A percentile compares a stretch with the other conserved stretches of the same genome.
phyloP scores from a whole-genome alignment of 2,797 vertebrate species.

The Steatocranus sp. region DNA sequence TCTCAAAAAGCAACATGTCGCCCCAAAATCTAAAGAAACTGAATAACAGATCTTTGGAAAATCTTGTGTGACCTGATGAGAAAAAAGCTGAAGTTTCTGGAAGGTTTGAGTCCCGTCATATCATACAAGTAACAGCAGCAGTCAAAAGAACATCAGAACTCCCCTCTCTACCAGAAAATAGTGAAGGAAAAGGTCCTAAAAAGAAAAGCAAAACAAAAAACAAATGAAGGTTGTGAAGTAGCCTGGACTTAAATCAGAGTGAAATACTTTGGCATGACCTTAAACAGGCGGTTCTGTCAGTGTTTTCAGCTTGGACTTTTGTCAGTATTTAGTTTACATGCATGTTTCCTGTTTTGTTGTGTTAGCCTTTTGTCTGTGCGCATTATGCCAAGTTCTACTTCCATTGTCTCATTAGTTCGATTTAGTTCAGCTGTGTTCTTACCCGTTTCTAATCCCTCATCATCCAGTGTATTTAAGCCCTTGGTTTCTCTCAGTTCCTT shows the following conservation, averaged over 20 bases:
- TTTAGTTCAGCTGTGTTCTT: background rate
- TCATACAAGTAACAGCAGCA: background rate
- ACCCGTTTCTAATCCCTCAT: background rate
- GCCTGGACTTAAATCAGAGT: background rate
- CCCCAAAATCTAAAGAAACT: background rate
- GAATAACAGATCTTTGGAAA: background rate
- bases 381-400: background rate
- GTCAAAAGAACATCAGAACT: background rate
- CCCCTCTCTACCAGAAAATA: background rate
- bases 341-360: background rate
- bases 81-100: background rate
- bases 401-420: background rate
- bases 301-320: background rate
- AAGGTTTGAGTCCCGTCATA: background rate
- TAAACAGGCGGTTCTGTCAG: background rate
- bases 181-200: background rate
- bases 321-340: background rate
- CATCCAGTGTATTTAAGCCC: background rate
- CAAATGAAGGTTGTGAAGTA: background rate
- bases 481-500: background rate
- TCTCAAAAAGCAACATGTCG: background rate
- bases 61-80: background rate
- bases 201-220: background rate
- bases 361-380: background rate
- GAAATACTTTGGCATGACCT: background rate